phyloP scores from a whole-genome alignment of 2,888 invertebrate species.

The Lepidocyrtinus sp. region DNA sequence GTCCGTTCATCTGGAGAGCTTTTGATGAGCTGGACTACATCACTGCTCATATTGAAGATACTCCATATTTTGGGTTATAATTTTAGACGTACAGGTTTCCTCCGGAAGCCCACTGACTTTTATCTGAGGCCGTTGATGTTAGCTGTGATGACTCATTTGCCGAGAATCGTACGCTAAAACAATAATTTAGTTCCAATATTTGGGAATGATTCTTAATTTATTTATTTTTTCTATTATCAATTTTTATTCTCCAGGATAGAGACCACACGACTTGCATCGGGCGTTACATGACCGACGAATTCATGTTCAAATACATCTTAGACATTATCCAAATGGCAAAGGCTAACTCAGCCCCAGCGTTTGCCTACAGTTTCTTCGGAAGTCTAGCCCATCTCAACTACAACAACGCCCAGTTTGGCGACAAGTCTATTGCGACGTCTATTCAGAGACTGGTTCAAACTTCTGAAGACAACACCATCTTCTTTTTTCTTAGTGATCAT shows the following conservation, averaged over 20 bases:
- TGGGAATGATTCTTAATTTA: background rate
- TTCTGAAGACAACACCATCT: slow-evolving; percentile 38
- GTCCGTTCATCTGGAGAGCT: slow-evolving; percentile 84
- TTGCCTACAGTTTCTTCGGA: slow-evolving; percentile 46
- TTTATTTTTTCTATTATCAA: slow-evolving; percentile 22
- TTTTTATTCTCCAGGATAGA: too few relatives aligned
- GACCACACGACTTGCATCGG: background rate
- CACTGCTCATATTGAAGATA: slow-evolving; percentile 75
- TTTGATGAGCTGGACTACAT: slow-evolving; percentile 75
- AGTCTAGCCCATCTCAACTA: slow-evolving; percentile 29
- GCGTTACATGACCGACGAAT: slow-evolving; percentile 10
- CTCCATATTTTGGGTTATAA: slow-evolving; percentile 82
- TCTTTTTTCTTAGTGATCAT: slow-evolving; percentile 52
- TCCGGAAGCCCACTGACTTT: slow-evolving; percentile 83
- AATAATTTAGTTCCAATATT: slow-evolving; percentile 11
- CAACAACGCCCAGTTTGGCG: slow-evolving; percentile 37
- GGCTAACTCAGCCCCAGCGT: slow-evolving; percentile 21
- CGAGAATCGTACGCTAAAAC: slow-evolving; percentile 24
- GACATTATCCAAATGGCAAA: slow-evolving; percentile 17
- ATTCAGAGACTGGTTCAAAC: slow-evolving; percentile 3
- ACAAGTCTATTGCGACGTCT: slow-evolving; percentile 19
- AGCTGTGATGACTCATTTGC: slow-evolving; percentile 70
- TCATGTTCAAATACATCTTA: slow-evolving; percentile 36
- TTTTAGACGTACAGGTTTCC: slow-evolving; percentile 81
- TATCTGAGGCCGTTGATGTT: slow-evolving; percentile 83